A percentile compares a stretch with the other conserved stretches of the same genome.
Conservation (phyloP, 2,113 vertebrate species). For the Phainopepla nitens region DNA sequence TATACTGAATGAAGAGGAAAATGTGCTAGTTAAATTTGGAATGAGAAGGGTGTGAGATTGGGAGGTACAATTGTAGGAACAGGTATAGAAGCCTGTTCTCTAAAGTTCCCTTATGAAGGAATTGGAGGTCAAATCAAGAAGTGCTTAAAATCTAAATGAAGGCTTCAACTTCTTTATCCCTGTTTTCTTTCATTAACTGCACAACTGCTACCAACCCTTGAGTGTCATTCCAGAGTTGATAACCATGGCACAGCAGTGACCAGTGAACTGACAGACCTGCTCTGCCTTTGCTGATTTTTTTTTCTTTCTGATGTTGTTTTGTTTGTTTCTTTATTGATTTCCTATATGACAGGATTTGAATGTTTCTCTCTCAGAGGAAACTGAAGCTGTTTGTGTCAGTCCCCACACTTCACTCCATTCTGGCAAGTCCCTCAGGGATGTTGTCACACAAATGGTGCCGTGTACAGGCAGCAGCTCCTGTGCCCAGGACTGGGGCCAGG, state of each 20-base stretch:
- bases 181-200: not conserved
- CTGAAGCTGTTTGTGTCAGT: not conserved
- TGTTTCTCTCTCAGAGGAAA: not conserved
- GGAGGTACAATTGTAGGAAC: not conserved
- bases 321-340: not conserved
- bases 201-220: not conserved
- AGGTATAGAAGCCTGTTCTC: not conserved
- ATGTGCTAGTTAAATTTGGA: not conserved
- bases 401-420: not conserved
- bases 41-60: not conserved
- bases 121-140: not conserved
- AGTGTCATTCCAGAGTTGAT: not conserved
- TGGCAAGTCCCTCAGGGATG: fast-evolving
- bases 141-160: not conserved
- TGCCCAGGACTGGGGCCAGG: not conserved
- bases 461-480: not conserved
- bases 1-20: not conserved
- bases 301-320: not conserved
- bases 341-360: not conserved
- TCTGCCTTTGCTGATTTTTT: not conserved
- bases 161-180: not conserved
- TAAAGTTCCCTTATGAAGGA: not conserved
- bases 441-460: not conserved
- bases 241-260: not conserved
- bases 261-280: not conserved